Evolutionary conservation across 2,113 vertebrate species (phyloP).

Genomic region (Onychorhynchus coronatus): DNA sequence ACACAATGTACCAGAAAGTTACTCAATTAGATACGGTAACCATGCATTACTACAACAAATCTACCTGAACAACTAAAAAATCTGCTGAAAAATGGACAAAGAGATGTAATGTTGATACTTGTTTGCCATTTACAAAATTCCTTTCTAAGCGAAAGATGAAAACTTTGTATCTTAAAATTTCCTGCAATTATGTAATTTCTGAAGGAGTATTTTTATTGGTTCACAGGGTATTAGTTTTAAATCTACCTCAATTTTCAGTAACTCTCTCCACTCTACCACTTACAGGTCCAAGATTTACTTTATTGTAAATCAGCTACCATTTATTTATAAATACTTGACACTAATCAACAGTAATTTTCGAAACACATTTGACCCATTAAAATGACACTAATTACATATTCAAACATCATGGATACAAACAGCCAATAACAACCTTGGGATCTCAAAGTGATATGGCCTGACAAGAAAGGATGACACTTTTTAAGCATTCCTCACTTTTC

Average conservation of each 20-base stretch:
- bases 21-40: conserved; percentile 6
- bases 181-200: neutral
- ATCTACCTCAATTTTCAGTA: neutral
- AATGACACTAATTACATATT: conserved; percentile 74
- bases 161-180: conserved; percentile 34
- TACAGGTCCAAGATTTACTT: neutral
- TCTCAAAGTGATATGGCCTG: conserved; percentile 44
- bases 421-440: conserved; percentile 66
- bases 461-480: conserved; percentile 61
- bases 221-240: neutral
- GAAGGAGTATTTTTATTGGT: neutral
- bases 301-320: neutral
- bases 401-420: conserved; percentile 68
- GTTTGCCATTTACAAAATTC: neutral
- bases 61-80: conserved; percentile 5
- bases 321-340: conserved; percentile 4
- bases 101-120: neutral
- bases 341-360: conserved; percentile 55
- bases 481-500: neutral
- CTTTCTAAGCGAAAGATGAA: neutral
- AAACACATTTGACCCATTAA: conserved; percentile 67
- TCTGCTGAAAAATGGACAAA: neutral
- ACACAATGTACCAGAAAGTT: conserved; percentile 57
- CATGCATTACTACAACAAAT: neutral
- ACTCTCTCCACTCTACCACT: neutral